phyloP scores from a whole-genome alignment of 2,113 vertebrate genomes.

The Picathartes gymnocephalus region DNA sequence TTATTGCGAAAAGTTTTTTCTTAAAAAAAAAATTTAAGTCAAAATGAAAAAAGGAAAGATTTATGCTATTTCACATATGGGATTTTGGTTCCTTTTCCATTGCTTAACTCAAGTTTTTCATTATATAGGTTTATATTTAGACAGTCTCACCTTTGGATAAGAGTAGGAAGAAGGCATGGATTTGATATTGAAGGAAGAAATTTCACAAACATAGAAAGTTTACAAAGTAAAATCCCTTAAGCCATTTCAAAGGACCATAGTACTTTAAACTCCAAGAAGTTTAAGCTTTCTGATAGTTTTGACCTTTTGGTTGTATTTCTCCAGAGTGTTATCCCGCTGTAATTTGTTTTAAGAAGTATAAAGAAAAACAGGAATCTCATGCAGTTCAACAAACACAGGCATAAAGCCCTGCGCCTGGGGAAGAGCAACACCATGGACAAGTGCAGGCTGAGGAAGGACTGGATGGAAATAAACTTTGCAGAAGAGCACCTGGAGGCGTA shows the following conservation, averaged over 20 bases:
- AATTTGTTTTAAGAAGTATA: neutral
- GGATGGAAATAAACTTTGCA: neutral
- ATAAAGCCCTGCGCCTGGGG: neutral
- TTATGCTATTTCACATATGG: neutral
- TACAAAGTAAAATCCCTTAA: slow-evolving; percentile 33
- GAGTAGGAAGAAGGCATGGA: neutral
- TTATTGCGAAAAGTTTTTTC: neutral
- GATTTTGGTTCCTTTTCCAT: neutral
- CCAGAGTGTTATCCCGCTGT: neutral
- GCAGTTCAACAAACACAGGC: neutral
- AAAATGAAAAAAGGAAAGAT: neutral
- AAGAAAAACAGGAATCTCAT: neutral
- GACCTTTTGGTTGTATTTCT: slow-evolving; percentile 33
- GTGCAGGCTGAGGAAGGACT: neutral
- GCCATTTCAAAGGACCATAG: neutral
- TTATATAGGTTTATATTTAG: neutral
- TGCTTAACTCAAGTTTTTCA: neutral
- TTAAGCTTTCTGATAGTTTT: neutral
- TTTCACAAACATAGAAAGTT: neutral
- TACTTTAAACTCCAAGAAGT: neutral
- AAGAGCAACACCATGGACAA: neutral
- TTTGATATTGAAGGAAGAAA: slow-evolving; percentile 14
- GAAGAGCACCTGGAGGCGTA: neutral
- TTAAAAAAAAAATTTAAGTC: neutral
- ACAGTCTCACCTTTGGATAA: neutral